Evolutionary conservation across 2,113 vertebrate genomes (phyloP), one percentile per base, ranked within the genome.

Genomic region (Xiphias gladius): DNA sequence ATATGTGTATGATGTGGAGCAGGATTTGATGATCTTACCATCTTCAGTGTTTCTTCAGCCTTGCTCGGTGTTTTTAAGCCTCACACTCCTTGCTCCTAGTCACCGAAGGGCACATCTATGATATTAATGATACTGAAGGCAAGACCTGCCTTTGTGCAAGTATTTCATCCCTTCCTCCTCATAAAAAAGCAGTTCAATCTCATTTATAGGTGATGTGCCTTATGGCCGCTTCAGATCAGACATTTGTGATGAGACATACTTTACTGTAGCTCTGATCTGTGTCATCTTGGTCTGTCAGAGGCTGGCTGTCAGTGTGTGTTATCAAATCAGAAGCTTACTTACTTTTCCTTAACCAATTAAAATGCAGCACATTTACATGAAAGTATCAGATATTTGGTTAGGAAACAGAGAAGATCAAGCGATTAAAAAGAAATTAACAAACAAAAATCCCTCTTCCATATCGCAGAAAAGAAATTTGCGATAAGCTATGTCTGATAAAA

Each of bases 81-180:
- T 50, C 35, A 9, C 35, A 9, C 46, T 77, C 57, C 26, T 37
- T 30, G 22, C 59, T 62, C 48, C 61, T 62, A 17, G 22, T 62
- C 82, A 85, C 79, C 35, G 17, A 73, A 58, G 79, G 80, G 46
- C 64, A 69, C 48, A 50, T 79, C 55, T 57, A 8, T 35, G 48
- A 83, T 72, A 75, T 83, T 79, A 83, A 73, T 76, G 52, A 61
- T 30, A 67, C n/a, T 24, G 46, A 64, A 73, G 75, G 66, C 50
- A 26, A 58, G 62, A 10, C 46, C 32, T 65, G 35, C 65, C 46
- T 79, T 59, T 58, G 39, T 55, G 67, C 22, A 19, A 35, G 24
- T 54, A 52, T 67, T 66, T 70, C 55, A 41, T 28, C 37, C 26
- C 6, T 19, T 57, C 37, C 65, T 43, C n/a, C n/a, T 67, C 35